Evolutionary conservation across 2,888 invertebrate genomes (phyloP).

Genomic region (Dendrolimus pini): DNA sequence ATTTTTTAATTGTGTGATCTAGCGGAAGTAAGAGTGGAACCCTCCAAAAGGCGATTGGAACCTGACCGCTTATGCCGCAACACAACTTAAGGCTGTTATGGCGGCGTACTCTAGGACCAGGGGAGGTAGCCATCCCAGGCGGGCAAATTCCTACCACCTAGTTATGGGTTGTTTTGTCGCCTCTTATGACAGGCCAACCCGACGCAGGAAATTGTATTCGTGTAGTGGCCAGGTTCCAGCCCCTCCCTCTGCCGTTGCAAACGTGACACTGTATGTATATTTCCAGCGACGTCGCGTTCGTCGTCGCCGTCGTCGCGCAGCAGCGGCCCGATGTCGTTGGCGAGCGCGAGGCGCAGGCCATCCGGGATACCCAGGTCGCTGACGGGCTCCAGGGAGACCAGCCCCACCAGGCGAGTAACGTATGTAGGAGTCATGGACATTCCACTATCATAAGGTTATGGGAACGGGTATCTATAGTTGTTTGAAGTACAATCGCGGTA

Average conservation of each 20-base stretch:
- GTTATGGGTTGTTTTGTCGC: background rate
- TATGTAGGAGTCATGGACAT: background rate
- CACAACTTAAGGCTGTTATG: too few relatives aligned
- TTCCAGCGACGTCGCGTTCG: conserved; percentile 92
- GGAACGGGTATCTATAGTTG: too few relatives aligned
- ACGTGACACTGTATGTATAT: background rate
- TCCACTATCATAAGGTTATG: too few relatives aligned
- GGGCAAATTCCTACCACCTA: background rate
- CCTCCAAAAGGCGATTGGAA: too few relatives aligned
- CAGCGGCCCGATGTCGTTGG: conserved; percentile 65
- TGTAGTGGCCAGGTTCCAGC: background rate
- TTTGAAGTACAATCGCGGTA: too few relatives aligned
- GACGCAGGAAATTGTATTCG: background rate
- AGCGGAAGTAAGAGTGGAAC: too few relatives aligned
- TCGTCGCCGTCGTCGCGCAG: conserved; percentile 95
- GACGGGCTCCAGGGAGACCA: conserved; percentile 82
- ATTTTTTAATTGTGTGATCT: too few relatives aligned
- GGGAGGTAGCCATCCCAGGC: background rate
- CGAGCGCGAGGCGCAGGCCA: conserved; percentile 78
- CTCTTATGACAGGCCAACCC: background rate
- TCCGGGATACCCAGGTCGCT: conserved; percentile 84
- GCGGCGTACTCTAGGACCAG: too few relatives aligned
- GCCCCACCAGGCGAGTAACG: conserved; percentile 68
- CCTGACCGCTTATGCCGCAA: too few relatives aligned
- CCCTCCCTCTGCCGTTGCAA: background rate